A percentile compares a stretch with the other conserved stretches of the same genome.
phyloP scores from a whole-genome alignment of 2,888 invertebrate genomes.

The Abrostola triplasia region DNA sequence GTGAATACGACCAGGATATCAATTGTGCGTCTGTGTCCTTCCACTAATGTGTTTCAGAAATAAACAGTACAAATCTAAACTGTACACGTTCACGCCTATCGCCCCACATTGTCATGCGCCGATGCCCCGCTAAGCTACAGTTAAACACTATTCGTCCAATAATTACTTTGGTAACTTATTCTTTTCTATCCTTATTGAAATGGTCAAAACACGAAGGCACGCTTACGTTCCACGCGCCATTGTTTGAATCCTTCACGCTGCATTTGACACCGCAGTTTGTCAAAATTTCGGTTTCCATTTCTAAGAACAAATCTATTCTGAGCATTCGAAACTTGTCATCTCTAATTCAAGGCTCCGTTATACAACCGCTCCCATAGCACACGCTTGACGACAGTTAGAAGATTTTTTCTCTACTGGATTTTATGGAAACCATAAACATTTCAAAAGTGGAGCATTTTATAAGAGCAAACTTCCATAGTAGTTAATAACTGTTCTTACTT shows the following conservation, averaged over 20 bases:
- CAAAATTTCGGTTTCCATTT: constrained; percentile 87
- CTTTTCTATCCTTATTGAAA: constrained; percentile 78
- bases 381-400: constrained; percentile 78
- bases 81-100: constrained; percentile 70
- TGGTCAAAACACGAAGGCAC: constrained; percentile 84
- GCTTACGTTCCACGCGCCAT: constrained; percentile 77
- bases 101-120: constrained; percentile 64
- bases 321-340: constrained; percentile 75
- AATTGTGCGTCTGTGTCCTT: constrained; percentile 54
- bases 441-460: constrained; percentile 84
- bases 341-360: constrained; percentile 79
- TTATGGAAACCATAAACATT: constrained; percentile 85
- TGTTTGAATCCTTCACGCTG: constrained; percentile 69
- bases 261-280: constrained; percentile 84
- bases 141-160: constrained; percentile 77
- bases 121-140: constrained; percentile 82
- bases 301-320: constrained; percentile 74
- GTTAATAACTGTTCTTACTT: constrained; percentile 86
- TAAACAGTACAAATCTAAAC: constrained; percentile 56
- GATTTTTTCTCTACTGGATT: constrained; percentile 68
- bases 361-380: constrained; percentile 66
- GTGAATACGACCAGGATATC: constrained; percentile 54
- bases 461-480: constrained; percentile 83
- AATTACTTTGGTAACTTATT: constrained; percentile 84
- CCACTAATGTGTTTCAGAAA: constrained; percentile 55